Base-by-base conservation (phyloP, 2,113 vertebrate species). In the Notechis scutatus region DNA sequence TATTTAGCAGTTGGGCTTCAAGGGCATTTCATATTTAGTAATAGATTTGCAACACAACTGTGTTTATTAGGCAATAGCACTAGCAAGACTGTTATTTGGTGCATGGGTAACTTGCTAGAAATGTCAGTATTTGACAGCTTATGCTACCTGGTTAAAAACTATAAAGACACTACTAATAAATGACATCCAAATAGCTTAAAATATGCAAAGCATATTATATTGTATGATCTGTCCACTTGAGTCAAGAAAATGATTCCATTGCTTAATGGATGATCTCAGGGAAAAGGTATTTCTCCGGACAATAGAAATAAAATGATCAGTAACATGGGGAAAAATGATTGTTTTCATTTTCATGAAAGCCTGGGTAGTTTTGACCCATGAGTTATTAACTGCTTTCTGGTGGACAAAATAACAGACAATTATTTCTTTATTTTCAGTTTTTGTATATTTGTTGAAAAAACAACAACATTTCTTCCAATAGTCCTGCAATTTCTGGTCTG, bases 361-460 rank as follows among this genome's bases (percentile, higher is more conserved):
- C 61, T 87, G 56, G 12, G 8, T 88, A 59, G 81, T 85, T 50
- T 3, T 81, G 39, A 8, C 34, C 56, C 88, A 29, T 69, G 64
- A 88, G n/a, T 47, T 85, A 90, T 39, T 89, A 86, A 91, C 81
- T 93, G 45, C 34, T 39, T 42, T 90, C 94, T 91, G 8, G n/a
- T 86, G 20, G 47, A 52, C 39, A 90, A 55, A 45, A 69, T 69
- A 69, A 34, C 64, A 69, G 12, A 69, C 4, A 0, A 34, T 69
- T 69, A 34, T 69, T 69, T 69, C 64, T 69, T 69, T 69, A 69
- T n/a, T 69, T 69, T n/a, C 29, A 64, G 2, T 34, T 34, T 69
- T 69, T n/a, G 1, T 69, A 34, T 69, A 69, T 69, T n/a, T 34
- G 29, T 69, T 61, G 59, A 5, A 2, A 29, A 14, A 2, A 34